Conservation (phyloP, 2,797 vertebrate species). For the Pyrocephalus nanus region DNA sequence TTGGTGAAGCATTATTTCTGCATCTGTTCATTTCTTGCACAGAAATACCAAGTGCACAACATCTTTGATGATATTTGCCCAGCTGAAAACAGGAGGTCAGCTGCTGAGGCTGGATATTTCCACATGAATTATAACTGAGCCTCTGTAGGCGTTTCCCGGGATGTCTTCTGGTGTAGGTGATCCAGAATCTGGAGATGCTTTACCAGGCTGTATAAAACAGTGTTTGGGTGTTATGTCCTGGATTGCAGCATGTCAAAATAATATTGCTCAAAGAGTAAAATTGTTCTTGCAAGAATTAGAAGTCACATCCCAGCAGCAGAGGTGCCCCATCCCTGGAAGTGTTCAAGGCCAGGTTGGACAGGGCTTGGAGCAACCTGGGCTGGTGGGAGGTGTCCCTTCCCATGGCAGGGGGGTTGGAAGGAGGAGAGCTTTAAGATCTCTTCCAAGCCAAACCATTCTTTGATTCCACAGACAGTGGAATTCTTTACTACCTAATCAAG, state of each 20-base stretch:
- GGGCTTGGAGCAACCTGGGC: background rate
- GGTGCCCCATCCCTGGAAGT: background rate
- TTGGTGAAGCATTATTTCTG: background rate
- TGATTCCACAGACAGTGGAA: background rate
- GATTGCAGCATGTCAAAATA: background rate
- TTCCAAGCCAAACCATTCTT: background rate
- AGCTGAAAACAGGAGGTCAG: slow-evolving; percentile 22
- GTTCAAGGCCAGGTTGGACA: rapidly evolving
- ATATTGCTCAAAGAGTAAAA: background rate
- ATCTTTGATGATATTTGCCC: slow-evolving; percentile 14
- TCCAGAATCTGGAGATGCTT: background rate
- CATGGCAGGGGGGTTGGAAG: background rate
- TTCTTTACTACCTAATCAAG: background rate
- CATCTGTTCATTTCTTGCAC: background rate
- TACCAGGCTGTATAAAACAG: background rate
- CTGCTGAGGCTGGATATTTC: background rate
- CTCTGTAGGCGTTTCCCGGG: background rate
- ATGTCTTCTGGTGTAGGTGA: background rate
- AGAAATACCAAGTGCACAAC: background rate
- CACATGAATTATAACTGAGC: background rate
- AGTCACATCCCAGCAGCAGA: background rate
- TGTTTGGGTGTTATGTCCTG: background rate
- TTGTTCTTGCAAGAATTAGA: background rate
- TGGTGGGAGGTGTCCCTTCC: background rate
- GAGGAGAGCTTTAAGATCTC: background rate